Conservation (phyloP, 2,113 vertebrate genomes). For the Coptodon bakossiorum region DNA sequence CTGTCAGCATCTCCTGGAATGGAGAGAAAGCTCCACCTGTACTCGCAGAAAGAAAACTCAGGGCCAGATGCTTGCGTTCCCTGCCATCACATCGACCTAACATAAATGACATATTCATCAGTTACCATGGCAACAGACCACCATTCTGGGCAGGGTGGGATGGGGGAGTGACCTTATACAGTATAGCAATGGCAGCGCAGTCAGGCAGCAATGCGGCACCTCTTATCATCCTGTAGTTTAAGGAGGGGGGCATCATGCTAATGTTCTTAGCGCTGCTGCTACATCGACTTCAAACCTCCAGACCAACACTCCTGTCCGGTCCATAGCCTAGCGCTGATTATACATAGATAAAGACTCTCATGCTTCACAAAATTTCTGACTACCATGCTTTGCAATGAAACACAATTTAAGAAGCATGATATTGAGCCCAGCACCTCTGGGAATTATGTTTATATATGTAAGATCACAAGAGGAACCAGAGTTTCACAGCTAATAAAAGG, state of each 20-base stretch:
- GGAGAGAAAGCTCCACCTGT: background rate
- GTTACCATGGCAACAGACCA: background rate
- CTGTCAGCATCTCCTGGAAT: background rate
- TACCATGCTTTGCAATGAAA: background rate
- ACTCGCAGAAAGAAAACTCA: background rate
- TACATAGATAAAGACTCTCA: background rate
- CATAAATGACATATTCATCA: background rate
- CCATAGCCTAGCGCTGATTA: background rate
- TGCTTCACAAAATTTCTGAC: background rate
- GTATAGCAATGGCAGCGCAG: background rate
- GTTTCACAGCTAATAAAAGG: background rate
- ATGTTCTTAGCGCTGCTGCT: background rate
- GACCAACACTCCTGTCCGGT: background rate
- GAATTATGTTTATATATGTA: background rate
- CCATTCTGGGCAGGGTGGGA: background rate
- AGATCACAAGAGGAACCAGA: background rate
- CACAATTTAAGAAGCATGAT: background rate
- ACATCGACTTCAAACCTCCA: background rate
- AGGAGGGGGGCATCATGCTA: background rate
- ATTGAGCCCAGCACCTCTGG: background rate
- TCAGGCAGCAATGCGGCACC: background rate
- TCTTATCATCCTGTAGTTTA: background rate
- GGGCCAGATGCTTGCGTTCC: background rate
- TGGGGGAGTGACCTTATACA: background rate
- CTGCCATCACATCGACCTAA: background rate